Base-by-base conservation (phyloP, 2,113 vertebrate genomes). In the Aramus guarauna region DNA sequence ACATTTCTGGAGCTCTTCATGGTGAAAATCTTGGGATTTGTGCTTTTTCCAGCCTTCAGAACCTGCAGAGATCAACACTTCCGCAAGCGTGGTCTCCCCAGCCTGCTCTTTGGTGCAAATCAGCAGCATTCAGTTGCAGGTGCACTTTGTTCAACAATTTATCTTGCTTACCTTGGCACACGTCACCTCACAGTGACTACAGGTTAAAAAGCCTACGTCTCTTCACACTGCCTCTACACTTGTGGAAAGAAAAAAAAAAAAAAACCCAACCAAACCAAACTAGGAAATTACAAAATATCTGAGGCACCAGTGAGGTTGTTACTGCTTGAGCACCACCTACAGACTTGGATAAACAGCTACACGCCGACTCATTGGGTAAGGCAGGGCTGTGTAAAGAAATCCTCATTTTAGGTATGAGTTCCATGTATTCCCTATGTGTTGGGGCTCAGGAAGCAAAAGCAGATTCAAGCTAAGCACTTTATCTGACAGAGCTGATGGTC, bases 351-450 rank as follows among this genome's bases (percentile, higher is more conserved):
- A 15, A 88, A 75, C 30, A 8, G 30, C 81, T 45, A 8, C 63
- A 45, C 17, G 47, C 4, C 0, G 1, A 45, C 27, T 22, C 43
- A 13, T 0, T 11, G 21, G 16, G 6, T 8, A 39, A 32, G 27
- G 36, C 37, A 60, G 30, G 47, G 47, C 58, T 66, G 67, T 3
- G 34, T 12, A 71, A 47, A 7, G 37, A 85, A 67, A 50, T 15
- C 37, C 29, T 79, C n/a, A 9, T 22, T 16, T 47, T 3, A 8
- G 34, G 41, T 4, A 6, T 3, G 12, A 59, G 23, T 50, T 24
- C 26, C 30, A 0, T 5, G 20, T 17, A 15, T 7, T 36, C 22
- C 48, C 19, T 24, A 4, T 2, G 1, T 26, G 48, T 5, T 45
- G 29, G 34, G 66, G 55, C 19, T 86, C 37, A 26, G 50, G 17